Base-by-base conservation (phyloP, 2,113 vertebrate genomes). In the Vidua chalybeata region DNA sequence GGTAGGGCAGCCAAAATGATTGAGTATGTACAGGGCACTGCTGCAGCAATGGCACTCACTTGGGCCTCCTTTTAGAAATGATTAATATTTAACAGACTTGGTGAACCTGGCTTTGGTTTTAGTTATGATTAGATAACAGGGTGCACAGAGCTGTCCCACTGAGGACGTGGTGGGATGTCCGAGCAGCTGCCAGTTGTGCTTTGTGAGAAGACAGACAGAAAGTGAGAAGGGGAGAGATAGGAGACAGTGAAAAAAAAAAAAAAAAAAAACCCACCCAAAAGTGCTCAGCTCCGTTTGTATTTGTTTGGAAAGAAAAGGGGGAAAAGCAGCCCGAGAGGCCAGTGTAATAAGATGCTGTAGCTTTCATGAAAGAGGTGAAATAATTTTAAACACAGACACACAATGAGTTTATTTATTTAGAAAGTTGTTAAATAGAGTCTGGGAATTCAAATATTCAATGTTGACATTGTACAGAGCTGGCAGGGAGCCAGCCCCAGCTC, bases 371-470 rank as follows among this genome's bases (percentile, higher is more conserved):
- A 98, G 98, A 98, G 97, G 97, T 98, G 98, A 98, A 98, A 98
- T 98, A 98, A 98, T 98, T 98, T 98, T 98, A 98, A 98, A 98
- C 98, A 98, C 97, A 98, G 98, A 98, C 98, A 98, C 98, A 98
- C 98, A 98, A 98, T 99, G 98, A 98, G 98, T 98, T 98, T 99
- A 99, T 99, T 99, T 99, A 99, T 98, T 98, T 98, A 98, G 98
- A 98, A 98, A 98, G 98, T 98, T 98, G 98, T 99, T 99, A 99
- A 99, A 99, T 98, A 98, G 97, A 98, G 98, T 99, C 98, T 99
- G 99, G 99, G 99, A 99, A 99, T 99, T 99, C 98, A 99, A 99
- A 99, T 99, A 99, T 99, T 99, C 99, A 98, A 98, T 99, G 98
- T 98, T 99, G 99, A 99, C 98, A 99, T 98, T 99, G 98, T 98